These are phyloP conservation scores for Drosophila eohydei DNA, from an alignment of 2,888 invertebrate genomes.

Conservation along the genomic window DNA sequence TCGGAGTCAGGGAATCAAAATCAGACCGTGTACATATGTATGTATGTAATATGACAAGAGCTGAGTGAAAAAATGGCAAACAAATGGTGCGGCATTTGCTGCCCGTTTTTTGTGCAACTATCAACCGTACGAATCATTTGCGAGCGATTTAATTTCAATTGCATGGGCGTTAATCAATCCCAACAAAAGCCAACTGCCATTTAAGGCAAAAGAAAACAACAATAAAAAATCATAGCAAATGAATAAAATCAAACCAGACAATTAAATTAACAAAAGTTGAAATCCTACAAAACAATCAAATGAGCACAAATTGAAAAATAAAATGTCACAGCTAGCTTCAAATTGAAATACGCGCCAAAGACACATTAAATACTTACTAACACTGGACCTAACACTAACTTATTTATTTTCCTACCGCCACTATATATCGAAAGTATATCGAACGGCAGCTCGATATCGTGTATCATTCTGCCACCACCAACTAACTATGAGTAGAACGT, in stretches of 20 bases:
- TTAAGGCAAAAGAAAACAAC: conserved; percentile 7
- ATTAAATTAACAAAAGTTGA: conserved; percentile 12
- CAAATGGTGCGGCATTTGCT: conserved; percentile 57
- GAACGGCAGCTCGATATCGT: not conserved
- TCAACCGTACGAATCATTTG: conserved; percentile 69
- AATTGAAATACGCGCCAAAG: conserved; percentile 31
- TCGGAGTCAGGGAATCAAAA: conserved; percentile 57
- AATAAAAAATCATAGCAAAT: conserved; percentile 2
- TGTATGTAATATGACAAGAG: conserved; percentile 21
- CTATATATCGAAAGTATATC: conserved; percentile 28
- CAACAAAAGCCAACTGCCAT: conserved; percentile 47
- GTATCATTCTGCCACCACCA: conserved; percentile 30
- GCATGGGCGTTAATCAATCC: conserved; percentile 76
- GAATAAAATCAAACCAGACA: not conserved
- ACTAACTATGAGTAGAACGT: not conserved
- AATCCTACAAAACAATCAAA: not conserved
- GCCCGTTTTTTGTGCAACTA: conserved; percentile 5
- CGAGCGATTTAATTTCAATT: conserved; percentile 76
- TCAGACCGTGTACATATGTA: conserved; percentile 48
- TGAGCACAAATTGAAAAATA: not conserved
- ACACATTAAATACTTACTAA: not conserved
- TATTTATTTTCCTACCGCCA: not conserved
- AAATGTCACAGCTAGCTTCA: not conserved
- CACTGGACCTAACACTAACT: conserved; percentile 13
- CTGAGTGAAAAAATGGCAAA: conserved; percentile 44